These are phyloP conservation scores for Xanthorhoe designata DNA, from an alignment of 2,888 invertebrate genomes.

Conservation along the genomic window DNA sequence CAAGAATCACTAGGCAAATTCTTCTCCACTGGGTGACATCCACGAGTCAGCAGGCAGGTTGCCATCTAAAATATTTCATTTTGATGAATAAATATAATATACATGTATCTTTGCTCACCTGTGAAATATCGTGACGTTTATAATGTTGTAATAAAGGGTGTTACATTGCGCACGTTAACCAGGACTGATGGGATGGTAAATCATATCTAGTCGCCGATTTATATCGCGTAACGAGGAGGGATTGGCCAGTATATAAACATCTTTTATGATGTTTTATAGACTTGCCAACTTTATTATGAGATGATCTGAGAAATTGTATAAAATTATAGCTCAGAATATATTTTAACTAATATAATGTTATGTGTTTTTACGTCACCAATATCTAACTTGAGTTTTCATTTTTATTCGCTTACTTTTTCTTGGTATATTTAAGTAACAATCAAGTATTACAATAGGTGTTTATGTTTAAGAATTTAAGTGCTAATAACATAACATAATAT, in stretches of 20 bases:
- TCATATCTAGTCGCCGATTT: constrained; percentile 83
- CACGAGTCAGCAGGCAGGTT: too few relatives aligned
- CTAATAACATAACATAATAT: too few relatives aligned
- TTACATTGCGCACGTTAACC: constrained; percentile 79
- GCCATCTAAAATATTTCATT: neutral
- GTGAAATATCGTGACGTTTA: constrained; percentile 62
- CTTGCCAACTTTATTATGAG: constrained; percentile 24
- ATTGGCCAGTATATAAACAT: constrained; percentile 75
- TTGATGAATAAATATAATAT: constrained; percentile 6
- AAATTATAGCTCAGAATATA: neutral
- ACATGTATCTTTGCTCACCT: constrained; percentile 11
- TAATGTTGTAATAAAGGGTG: constrained; percentile 72
- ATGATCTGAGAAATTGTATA: neutral
- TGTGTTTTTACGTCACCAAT: too few relatives aligned
- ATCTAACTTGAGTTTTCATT: too few relatives aligned
- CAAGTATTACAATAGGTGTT: too few relatives aligned
- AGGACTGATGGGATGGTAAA: constrained; percentile 82
- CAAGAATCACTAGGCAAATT: too few relatives aligned
- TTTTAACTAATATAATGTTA: too few relatives aligned
- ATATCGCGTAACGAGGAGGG: constrained; percentile 78
- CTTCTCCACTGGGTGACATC: too few relatives aligned
- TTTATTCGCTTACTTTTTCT: too few relatives aligned
- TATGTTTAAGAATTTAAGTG: too few relatives aligned
- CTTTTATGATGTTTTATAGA: constrained; percentile 65
- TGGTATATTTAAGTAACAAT: too few relatives aligned